Conservation (phyloP, 2,888 invertebrate genomes). For the Apeira syringaria region DNA sequence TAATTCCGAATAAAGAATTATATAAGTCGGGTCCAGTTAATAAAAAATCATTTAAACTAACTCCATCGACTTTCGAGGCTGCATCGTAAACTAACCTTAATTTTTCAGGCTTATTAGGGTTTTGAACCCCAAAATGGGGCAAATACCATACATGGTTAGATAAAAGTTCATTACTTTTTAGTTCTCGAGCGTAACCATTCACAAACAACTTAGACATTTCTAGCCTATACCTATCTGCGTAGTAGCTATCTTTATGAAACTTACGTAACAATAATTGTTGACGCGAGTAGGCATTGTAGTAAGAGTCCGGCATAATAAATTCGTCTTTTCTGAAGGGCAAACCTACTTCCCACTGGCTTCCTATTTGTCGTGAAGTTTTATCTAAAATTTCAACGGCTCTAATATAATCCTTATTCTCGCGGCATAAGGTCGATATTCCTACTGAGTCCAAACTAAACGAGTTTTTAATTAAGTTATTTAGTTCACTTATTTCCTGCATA, state of each 20-base stretch:
- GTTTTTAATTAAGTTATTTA: constrained; percentile 11
- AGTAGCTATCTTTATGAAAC: constrained; percentile 14
- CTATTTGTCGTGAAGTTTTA: constrained; percentile 23
- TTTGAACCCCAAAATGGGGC: not conserved
- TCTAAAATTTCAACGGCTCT: constrained; percentile 28
- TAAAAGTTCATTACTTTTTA: constrained; percentile 20
- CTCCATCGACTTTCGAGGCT: not conserved
- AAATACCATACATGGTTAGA: constrained; percentile 1
- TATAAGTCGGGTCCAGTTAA: not conserved
- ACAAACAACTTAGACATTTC: constrained; percentile 24
- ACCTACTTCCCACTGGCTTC: constrained; percentile 29
- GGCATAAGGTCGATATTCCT: constrained; percentile 26
- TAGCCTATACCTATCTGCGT: constrained; percentile 8
- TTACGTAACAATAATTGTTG: constrained; percentile 16
- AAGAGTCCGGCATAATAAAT: constrained; percentile 24
- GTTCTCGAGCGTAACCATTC: constrained; percentile 25
- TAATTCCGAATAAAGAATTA: not conserved
- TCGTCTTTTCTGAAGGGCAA: constrained; percentile 14
- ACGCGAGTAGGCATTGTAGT: constrained; percentile 17
- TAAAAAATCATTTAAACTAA: not conserved
- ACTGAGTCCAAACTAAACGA: constrained; percentile 30
- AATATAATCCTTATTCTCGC: constrained; percentile 24
- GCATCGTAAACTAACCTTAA: not conserved
- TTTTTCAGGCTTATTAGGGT: too few species aligned
- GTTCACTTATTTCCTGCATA: constrained; percentile 19